Percentiles rank a stretch among this genome's conserved stretches.
Conservation (phyloP, 1,140 invertebrate genomes). For the Drosophila watanabei region DNA sequence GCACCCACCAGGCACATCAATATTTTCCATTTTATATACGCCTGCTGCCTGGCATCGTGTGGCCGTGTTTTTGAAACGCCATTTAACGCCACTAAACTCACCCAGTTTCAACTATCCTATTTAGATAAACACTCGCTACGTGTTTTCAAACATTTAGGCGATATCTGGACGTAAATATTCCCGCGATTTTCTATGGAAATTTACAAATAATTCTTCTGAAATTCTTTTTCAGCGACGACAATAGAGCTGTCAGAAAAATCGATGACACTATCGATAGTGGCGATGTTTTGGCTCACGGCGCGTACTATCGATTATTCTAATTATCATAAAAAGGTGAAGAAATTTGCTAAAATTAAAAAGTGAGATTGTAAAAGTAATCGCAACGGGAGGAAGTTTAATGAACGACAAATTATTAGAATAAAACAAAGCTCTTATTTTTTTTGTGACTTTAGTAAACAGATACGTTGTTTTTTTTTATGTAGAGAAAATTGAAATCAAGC, state of each 20-base stretch:
- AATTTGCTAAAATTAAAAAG: background rate
- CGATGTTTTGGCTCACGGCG: constrained; percentile 5
- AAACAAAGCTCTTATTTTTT: background rate
- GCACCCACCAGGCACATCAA: constrained; percentile 74
- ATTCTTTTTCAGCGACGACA: constrained; percentile 68
- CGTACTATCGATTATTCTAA: background rate
- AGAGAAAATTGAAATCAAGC: background rate
- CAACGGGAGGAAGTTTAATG: background rate
- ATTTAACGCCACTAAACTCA: constrained; percentile 74
- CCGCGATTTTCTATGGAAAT: constrained; percentile 71
- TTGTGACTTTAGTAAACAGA: background rate
- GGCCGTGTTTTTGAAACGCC: constrained; percentile 57
- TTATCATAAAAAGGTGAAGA: background rate
- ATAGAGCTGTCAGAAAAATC: constrained; percentile 21
- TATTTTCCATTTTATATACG: constrained; percentile 69
- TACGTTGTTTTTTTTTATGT: no score
- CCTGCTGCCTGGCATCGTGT: constrained; percentile 67
- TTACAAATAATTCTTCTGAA: constrained; percentile 72
- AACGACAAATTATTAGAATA: background rate
- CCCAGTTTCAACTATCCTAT: constrained; percentile 79
- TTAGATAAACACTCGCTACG: constrained; percentile 67
- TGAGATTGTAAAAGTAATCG: no score
- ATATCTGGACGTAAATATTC: constrained; percentile 70
- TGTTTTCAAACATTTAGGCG: constrained; percentile 82
- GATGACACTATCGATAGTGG: constrained; percentile 25